Evolutionary conservation across 1,140 invertebrate genomes (phyloP), one percentile per base, ranked within the genome.

Genomic region (Drosophila punjabiensis): DNA sequence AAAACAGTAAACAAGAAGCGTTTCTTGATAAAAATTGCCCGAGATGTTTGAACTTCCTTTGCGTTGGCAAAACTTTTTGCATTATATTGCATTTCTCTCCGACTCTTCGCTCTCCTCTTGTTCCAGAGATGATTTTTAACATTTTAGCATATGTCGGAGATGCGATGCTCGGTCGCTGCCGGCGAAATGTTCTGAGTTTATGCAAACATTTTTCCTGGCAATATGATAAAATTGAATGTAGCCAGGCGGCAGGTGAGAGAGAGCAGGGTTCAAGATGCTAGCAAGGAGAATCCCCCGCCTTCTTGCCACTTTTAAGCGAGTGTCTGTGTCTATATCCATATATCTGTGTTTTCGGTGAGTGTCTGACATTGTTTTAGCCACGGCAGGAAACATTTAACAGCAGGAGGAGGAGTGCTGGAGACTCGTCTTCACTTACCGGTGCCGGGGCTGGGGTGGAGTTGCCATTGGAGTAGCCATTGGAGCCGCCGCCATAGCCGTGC

Each of bases 221-320:
- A 86, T 86, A 86, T 88, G 84, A 87, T 87, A 69, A 78, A 88
- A 87, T 87, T 84, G 80, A 81, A 80, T 87, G 83, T 47, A 61
- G 52, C 61, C 35, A 65, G 18, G 37, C 24, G 63, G 53, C 65
- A 81, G 79, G 75, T 74, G 61, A 28, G 33, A 20, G 45, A 20
- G 45, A 30, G 24, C 37, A 16, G 24, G 47, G 20, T 37, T 20
- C 58, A 28, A 61, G 20, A 52, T 47, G n/a, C 16, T 30, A 16
- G 28, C 28, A 16, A 10, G 28, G 35, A 48, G 48, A 64, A 47
- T 43, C 35, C 58, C 35, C 33, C 11, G 24, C 47, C 47, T 28
- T 16, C 8, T 59, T 30, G 47, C 35, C 20, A 41, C 48, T 32
- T 33, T 53, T 9, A 11, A 20, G 53, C 62, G 47, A 32, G 60